Base-by-base conservation (phyloP, 2,113 vertebrate genomes). In the Lophura nycthemera region DNA sequence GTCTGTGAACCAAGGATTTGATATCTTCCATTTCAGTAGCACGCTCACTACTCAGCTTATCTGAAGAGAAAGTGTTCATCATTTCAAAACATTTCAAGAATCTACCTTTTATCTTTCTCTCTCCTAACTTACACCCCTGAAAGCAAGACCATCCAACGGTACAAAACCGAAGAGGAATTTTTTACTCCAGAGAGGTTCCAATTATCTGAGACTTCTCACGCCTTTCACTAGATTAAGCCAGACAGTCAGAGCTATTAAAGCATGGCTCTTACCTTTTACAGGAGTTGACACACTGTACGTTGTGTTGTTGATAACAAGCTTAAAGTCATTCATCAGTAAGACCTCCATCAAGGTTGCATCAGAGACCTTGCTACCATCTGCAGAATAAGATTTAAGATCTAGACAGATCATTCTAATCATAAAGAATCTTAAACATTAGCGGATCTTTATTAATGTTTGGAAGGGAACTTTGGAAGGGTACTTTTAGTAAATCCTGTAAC, bases 301-400 rank as follows among this genome's bases (percentile, higher is more conserved):
- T 15, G 72, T 63, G 38, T 97, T 69, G 80, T 99, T 99, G 93
- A 99, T 97, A 89, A 98, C 78, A 59, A 99, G 98, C 84, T 98
- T 98, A 71, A 99, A 99, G 95, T 98, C 98, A 85, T 98, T 98
- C 93, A 95, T 98, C 89, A 99, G 48, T 90, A 99, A 96, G 84
- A 97, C 25, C 47, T 98, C 98, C 92, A 99, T 97, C 47, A 98
- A 94, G 2, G 98, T 99, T 72, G 96, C 96, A 95, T 95, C 84
- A 87, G 98, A 97, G 43, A 99, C 90, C 47, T 92, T 97, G 86
- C 72, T 97, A 81, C 99, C 99, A 71, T 98, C 99, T 99, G 98
- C 82, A 94, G 91, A 79, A 88, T 19, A 69, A 88, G n/a, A 70
- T 56, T 77, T 43, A 66, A 52, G 82, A 66, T 67, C 30, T 57